Percentiles rank a stretch among this genome's conserved stretches.
Evolutionary conservation across 2,888 invertebrate genomes (phyloP).

Genomic region (Lydus trimaculatus): DNA sequence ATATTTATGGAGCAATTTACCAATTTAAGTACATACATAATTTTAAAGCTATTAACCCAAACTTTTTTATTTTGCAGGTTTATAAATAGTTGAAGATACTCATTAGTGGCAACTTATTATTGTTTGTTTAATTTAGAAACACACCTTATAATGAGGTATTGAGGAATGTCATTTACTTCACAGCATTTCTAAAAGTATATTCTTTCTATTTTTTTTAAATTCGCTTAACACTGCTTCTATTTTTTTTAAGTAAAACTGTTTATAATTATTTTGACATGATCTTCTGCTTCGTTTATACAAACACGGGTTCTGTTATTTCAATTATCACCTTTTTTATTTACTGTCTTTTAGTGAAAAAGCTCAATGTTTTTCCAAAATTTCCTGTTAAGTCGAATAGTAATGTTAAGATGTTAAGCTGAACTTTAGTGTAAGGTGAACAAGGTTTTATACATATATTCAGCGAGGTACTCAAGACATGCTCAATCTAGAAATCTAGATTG

Average conservation of each 20-base stretch:
- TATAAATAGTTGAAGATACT: not conserved
- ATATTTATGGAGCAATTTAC: not conserved
- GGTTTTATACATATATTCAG: too few relatives aligned
- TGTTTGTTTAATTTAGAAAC: not conserved
- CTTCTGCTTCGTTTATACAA: not conserved
- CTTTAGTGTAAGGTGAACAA: too few relatives aligned
- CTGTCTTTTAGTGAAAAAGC: not conserved
- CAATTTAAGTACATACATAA: not conserved
- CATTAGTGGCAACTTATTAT: too few relatives aligned
- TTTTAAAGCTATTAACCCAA: not conserved
- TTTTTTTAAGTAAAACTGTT: not conserved
- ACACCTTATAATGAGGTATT: too few relatives aligned
- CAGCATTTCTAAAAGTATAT: too few relatives aligned
- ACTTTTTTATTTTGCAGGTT: not conserved
- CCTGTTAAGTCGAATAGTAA: not conserved
- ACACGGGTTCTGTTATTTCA: not conserved
- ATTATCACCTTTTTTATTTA: slow-evolving; percentile 1
- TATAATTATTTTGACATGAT: not conserved
- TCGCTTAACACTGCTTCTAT: not conserved
- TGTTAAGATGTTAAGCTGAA: too few relatives aligned
- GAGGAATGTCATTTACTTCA: too few relatives aligned
- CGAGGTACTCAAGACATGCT: too few relatives aligned
- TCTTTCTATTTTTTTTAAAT: not conserved
- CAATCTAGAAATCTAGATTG: too few relatives aligned
- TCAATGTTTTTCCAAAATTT: not conserved